Evolutionary conservation across 2,888 invertebrate genomes (phyloP).

Genomic region (Protophormia terraenovae): DNA sequence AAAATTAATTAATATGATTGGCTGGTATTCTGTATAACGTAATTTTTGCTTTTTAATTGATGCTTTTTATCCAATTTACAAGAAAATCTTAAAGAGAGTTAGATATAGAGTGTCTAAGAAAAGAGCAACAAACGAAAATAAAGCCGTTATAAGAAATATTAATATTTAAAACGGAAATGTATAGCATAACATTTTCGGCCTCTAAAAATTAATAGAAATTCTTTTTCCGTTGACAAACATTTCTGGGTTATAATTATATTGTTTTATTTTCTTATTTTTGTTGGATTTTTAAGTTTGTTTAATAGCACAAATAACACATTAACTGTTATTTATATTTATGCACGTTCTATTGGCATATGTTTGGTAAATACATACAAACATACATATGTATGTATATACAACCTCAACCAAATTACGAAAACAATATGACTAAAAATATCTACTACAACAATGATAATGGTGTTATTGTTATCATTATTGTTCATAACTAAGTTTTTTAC

Average conservation of each 20-base stretch:
- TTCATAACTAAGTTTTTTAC: conserved; percentile 21
- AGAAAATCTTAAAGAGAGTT: too few species aligned
- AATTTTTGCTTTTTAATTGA: too few species aligned
- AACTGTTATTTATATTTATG: conserved; percentile 10
- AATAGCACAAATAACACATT: not conserved
- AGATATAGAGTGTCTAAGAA: not conserved
- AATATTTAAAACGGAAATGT: conserved; percentile 3
- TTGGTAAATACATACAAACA: not conserved
- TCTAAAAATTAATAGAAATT: not conserved
- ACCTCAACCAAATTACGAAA: not conserved
- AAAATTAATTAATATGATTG: too few species aligned
- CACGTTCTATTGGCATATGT: conserved; percentile 49
- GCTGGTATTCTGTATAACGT: too few species aligned
- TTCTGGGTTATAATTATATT: too few species aligned
- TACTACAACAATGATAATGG: not conserved
- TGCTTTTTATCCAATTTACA: too few species aligned
- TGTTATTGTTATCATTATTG: not conserved
- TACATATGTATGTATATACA: not conserved
- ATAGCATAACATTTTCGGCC: not conserved
- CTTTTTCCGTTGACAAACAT: conserved; percentile 27
- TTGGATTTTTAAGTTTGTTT: not conserved
- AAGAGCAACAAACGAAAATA: not conserved
- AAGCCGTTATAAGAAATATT: not conserved
- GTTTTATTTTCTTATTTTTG: not conserved
- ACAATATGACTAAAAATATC: not conserved